Base-by-base conservation (phyloP, 2,888 invertebrate species). In the Xestia sexstrigata region DNA sequence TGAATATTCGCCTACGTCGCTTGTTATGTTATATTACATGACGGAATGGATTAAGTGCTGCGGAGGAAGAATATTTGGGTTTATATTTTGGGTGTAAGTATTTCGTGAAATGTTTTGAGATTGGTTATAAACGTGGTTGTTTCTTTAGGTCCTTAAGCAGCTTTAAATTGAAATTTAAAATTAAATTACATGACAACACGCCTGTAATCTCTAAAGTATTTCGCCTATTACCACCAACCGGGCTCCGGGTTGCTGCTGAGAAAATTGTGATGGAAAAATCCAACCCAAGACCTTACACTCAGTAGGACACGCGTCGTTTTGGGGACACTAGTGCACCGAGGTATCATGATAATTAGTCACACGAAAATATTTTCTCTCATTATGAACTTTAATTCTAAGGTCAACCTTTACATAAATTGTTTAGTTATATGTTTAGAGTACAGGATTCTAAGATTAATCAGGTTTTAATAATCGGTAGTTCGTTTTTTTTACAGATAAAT, bases 1-100 rank as follows among this genome's bases (percentile, higher is more conserved):
- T 63, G 70, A 55, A 80, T 23, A 71, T 58, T 58, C 26, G 42
- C 35, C 23, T 63, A 62, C 30, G 60, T 8, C 11, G 35, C 74
- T 73, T 63, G 49, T 74, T 71, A 69, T 84, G 42, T 70, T 79
- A 47, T 42, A 65, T 71, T 69, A 47, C 55, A 66, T 84, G 49
- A 70, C 47, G 55, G 65, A 58, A 52, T 45, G 76, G 81, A 81
- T 82, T 82, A 85, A 47, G 65, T 23, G 26, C 58, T 62, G 69
- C 68, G 68, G n/a, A 42, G 13, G 35, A 55, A 70, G 15, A 69
- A 49, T 70, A 58, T 85, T 76, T 52, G 60, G 26, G 58, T 65
- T 47, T 23, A 8, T 69, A 71, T 69, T 66, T 82, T 65, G 0
- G 20, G 60, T 42, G 30, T 55, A 69, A 76, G 17, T 67, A 67